Conservation (phyloP, 2,888 invertebrate species). For the Noctua janthe region DNA sequence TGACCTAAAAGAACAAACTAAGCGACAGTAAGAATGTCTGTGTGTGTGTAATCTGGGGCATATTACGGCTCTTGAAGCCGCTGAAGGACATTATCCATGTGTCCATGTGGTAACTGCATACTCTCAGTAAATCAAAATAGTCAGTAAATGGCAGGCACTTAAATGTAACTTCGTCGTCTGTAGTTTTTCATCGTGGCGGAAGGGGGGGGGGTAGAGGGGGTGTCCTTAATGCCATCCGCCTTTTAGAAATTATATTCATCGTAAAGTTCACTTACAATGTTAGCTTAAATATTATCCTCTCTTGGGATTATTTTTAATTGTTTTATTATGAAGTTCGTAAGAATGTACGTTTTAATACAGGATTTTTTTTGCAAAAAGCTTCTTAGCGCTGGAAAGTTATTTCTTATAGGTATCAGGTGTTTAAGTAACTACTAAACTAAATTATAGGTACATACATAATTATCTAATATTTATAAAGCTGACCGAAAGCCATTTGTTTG, state of each 20-base stretch:
- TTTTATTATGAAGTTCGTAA: background rate
- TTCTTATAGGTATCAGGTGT: background rate
- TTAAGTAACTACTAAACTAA: background rate
- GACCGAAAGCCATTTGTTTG: background rate
- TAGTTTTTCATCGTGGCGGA: slow-evolving; percentile 42
- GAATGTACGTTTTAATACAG: background rate
- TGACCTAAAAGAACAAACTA: background rate
- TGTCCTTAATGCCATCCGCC: slow-evolving; percentile 30
- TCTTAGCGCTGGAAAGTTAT: background rate
- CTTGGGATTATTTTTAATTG: background rate
- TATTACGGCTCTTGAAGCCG: background rate
- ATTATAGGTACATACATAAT: background rate
- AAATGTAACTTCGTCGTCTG: slow-evolving; percentile 25
- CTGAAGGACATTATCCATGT: background rate
- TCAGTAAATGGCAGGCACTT: slow-evolving; percentile 30
- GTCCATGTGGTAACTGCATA: background rate
- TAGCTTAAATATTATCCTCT: slow-evolving; percentile 43
- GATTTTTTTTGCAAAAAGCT: background rate
- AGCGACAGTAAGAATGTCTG: background rate
- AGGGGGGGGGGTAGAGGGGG: no score
- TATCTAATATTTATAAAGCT: background rate
- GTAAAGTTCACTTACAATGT: slow-evolving; percentile 45
- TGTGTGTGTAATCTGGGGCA: background rate
- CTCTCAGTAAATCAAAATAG: background rate
- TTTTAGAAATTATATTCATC: slow-evolving; percentile 45